Conservation (phyloP, 2,113 vertebrate genomes). For the Pluvialis apricaria region DNA sequence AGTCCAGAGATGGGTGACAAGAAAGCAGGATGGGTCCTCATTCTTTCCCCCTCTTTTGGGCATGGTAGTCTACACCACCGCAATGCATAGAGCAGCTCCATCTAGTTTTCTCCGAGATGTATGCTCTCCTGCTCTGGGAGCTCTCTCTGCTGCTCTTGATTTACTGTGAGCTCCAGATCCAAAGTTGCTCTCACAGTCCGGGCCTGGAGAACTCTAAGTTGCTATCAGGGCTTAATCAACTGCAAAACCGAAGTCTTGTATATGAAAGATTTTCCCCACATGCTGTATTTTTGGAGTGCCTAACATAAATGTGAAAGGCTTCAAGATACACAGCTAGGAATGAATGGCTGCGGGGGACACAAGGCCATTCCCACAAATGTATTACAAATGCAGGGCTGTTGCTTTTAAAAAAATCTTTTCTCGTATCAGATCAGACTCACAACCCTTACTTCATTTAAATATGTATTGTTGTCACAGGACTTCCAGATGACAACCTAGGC, state of each 20-base stretch:
- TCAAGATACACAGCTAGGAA: neutral
- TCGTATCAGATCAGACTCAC: neutral
- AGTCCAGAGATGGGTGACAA: neutral
- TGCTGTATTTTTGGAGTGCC: neutral
- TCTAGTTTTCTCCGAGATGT: neutral
- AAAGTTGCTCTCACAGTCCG: neutral
- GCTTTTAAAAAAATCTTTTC: neutral
- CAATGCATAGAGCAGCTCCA: neutral
- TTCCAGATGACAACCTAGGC: neutral
- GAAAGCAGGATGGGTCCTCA: neutral
- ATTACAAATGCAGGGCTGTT: neutral
- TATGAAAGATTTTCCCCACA: neutral
- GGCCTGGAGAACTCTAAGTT: neutral
- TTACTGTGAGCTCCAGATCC: neutral
- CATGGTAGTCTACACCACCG: too few species aligned
- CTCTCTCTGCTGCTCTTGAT: accelerated
- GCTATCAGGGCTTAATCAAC: neutral
- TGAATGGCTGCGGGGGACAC: neutral
- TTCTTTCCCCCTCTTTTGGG: neutral
- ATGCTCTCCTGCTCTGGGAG: neutral
- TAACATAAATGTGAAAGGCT: neutral
- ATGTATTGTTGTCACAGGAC: neutral
- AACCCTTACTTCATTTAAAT: neutral
- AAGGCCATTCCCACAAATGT: neutral
- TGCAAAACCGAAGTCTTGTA: neutral